These are phyloP conservation scores for Ochropacha duplaris DNA, from an alignment of 2,888 invertebrate genomes.

Conservation along the genomic window DNA sequence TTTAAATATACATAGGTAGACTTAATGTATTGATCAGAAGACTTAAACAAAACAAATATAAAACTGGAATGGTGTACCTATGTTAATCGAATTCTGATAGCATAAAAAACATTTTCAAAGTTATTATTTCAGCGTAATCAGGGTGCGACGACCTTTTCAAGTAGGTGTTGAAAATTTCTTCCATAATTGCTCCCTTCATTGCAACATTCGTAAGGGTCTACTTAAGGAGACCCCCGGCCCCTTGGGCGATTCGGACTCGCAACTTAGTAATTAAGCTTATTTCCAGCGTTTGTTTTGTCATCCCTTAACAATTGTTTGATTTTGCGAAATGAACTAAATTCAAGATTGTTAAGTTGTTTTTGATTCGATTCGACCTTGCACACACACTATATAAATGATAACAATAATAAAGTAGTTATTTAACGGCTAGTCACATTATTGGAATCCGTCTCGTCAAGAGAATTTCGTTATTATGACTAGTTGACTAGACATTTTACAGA, in stretches of 20 bases:
- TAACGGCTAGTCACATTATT: background rate
- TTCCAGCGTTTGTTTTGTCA: conserved; percentile 68
- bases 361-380: too few species aligned
- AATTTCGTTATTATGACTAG: conserved; percentile 41
- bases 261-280: conserved; percentile 79
- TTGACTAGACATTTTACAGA: conserved; percentile 60
- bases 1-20: background rate
- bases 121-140: conserved; percentile 17
- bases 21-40: background rate
- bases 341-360: conserved; percentile 8
- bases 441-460: conserved; percentile 21
- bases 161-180: conserved; percentile 65
- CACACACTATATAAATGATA: too few species aligned
- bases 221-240: conserved; percentile 61
- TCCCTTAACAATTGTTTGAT: conserved; percentile 60
- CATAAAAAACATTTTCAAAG: conserved; percentile 3
- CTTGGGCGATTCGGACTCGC: conserved; percentile 63
- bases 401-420: too few species aligned
- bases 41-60: background rate
- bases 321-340: conserved; percentile 29
- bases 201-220: conserved; percentile 70
- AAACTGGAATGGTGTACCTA: too few species aligned
- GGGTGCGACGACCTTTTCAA: conserved; percentile 48
- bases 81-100: background rate
- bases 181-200: conserved; percentile 71